Base-by-base conservation (phyloP, 2,888 invertebrate genomes). In the Lepidocyrtinus sp. region DNA sequence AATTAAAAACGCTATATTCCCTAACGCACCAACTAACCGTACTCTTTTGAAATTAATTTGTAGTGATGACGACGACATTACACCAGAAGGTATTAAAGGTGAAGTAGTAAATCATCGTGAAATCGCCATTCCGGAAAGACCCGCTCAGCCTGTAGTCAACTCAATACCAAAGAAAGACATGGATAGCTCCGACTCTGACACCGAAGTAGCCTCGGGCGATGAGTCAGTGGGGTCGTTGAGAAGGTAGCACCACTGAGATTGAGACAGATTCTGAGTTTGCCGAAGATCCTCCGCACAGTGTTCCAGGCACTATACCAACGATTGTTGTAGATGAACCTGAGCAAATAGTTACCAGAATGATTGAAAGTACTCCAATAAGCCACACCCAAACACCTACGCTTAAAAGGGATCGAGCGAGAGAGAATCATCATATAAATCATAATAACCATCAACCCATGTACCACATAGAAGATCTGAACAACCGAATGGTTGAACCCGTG, bases 241-340 rank as follows among this genome's bases (percentile, higher is more conserved):
- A 93, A 85, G 96, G 96, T 87, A 96, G 95, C 5, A 96, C 95
- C 1, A 96, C 96, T 0, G 96, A 96, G 90, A 96, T 96, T 87
- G 96, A 96, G 65, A 96, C 96, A 0, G 96, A 96, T 90, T 96
- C 96, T 25, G 96, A 96, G 90, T 96, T 96, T 88, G 96, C 95
- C 84, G 93, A 95, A 83, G 95, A 96, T 87, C 94, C 92, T 0
- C 92, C 93, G 71, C 90, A 90, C 27, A 80, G 81, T 63, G 86
- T 86, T 7, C 86, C 86, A 0, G 85, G 86, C 27, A 92, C 93
- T 84, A 92, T 94, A 25, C 96, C 95, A 12, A 92, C 93, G 84
- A 95, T 95, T 77, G 91, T 93, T 70, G 92, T 94, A 83, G 93
- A 93, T 87, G 94, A 94, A 87, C 87, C 86, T 2, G 86, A 86